These are phyloP conservation scores for Elephantulus edwardii DNA, from an alignment of 2,113 vertebrate species.

Conservation along the genomic window DNA sequence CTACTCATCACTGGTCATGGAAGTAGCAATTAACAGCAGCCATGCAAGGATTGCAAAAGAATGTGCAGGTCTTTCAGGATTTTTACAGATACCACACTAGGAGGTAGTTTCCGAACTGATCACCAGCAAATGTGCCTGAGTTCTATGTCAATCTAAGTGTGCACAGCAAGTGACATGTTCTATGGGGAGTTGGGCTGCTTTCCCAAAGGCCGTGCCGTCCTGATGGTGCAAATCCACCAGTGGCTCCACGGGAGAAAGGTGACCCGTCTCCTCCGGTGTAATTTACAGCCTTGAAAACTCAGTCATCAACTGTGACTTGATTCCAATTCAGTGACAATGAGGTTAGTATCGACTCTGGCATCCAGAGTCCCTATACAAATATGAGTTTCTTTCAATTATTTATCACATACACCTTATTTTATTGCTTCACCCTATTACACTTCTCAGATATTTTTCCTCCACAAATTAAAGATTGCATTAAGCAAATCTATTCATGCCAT, in stretches of 20 bases:
- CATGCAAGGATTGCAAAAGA: neutral
- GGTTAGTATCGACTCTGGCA: neutral
- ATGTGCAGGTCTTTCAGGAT: neutral
- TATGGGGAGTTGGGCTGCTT: no score
- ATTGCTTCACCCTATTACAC: conserved; percentile 2
- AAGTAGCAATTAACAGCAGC: neutral
- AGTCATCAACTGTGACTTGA: no score
- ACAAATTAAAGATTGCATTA: no score
- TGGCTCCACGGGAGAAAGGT: no score
- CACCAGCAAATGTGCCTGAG: neutral
- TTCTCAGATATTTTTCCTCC: no score
- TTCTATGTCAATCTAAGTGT: neutral
- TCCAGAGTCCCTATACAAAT: conserved; percentile 12
- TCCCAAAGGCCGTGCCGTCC: no score
- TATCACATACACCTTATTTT: neutral
- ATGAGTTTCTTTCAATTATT: neutral
- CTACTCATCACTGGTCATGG: neutral
- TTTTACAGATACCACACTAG: conserved; percentile 10
- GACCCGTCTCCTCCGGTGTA: no score
- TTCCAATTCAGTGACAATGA: no score
- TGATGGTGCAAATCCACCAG: no score
- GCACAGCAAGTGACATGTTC: no score
- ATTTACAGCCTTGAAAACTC: neutral
- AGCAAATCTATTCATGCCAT: no score
- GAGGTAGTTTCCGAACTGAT: neutral